Base-by-base conservation (phyloP, 2,113 vertebrate species). In the Tiliqua scincoides region DNA sequence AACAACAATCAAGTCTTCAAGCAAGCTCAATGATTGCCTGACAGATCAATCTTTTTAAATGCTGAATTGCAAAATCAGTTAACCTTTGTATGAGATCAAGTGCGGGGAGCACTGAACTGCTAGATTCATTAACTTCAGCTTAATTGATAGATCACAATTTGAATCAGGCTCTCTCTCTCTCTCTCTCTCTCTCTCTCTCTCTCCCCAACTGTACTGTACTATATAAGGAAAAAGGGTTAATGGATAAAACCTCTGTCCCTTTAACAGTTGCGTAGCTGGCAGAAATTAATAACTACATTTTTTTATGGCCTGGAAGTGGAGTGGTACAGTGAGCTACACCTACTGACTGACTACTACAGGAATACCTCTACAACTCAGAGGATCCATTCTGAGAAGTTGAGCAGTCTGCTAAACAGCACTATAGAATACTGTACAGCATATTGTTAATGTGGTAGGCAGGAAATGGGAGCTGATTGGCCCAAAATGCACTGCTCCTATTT, bases 1-100 rank as follows among this genome's bases (percentile, higher is more conserved):
- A 87, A 75, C 65, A 90, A 37, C 6, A 83, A 61, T 54, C 63
- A 90, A 85, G 65, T 63, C 63, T 74, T 87, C 79, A 85, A 48
- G 62, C 59, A 81, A 35, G 54, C 25, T 74, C 21, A 11, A 6
- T 88, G 92, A 84, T 76, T 59, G 0, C 73, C 88, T 79, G 86
- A 90, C 8, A 86, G 75, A 85, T 71, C 85, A 84, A 52, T 88
- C 61, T 40, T 87, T 87, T n/a, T 48, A 71, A 35, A 82, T 2
- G 81, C 57, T 89, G 78, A 87, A 78, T 4, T 87, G 52, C 86
- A 25, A 3, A 86, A 37, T 82, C 25, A 68, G 11, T 40, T 81
- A 35, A 67, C 20, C 2, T 86, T 62, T 40, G 68, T 89, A 83
- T 21, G 57, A 27, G 59, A 79, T 54, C 57, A 2, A 27, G 25